These are phyloP conservation scores for Gephyroberyx darwinii DNA, from an alignment of 2,797 vertebrate species.

Conservation along the genomic window DNA sequence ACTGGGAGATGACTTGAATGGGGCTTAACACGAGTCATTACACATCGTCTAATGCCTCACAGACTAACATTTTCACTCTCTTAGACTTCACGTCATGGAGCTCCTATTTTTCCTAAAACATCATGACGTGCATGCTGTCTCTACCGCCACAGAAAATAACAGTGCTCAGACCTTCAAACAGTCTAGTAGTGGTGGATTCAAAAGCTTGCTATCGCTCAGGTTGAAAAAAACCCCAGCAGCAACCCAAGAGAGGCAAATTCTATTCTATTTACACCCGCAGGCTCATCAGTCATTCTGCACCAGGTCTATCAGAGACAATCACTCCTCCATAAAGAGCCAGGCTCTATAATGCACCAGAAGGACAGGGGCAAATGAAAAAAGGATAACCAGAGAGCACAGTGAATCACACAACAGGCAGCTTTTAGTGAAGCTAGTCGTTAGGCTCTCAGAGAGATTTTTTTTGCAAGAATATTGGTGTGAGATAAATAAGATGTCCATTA, in stretches of 20 bases:
- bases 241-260: slow-evolving; percentile 21
- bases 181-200: slow-evolving; percentile 6
- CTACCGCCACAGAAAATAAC: slow-evolving; percentile 9
- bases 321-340: slow-evolving; percentile 51
- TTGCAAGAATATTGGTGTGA: slow-evolving; percentile 13
- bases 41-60: slow-evolving; percentile 29
- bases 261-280: slow-evolving; percentile 29
- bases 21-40: slow-evolving; percentile 13
- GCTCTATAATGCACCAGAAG: slow-evolving; percentile 40
- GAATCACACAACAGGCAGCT: slow-evolving; percentile 47
- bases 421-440: slow-evolving; percentile 20
- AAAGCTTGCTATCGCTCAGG: neutral
- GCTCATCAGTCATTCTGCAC: slow-evolving; percentile 60
- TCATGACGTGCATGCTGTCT: neutral
- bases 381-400: slow-evolving; percentile 33
- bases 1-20: slow-evolving; percentile 11
- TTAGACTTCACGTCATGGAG: slow-evolving; percentile 11
- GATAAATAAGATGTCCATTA: neutral
- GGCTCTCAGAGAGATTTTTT: slow-evolving; percentile 11
- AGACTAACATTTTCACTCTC: slow-evolving; percentile 19
- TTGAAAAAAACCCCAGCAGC: neutral
- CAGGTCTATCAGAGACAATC: slow-evolving; percentile 53
- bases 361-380: slow-evolving; percentile 34
- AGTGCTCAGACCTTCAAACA: neutral
- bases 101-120: slow-evolving; percentile 38